Evolutionary conservation across 1,140 invertebrate species (phyloP).

Genomic region (Drosophila tani): DNA sequence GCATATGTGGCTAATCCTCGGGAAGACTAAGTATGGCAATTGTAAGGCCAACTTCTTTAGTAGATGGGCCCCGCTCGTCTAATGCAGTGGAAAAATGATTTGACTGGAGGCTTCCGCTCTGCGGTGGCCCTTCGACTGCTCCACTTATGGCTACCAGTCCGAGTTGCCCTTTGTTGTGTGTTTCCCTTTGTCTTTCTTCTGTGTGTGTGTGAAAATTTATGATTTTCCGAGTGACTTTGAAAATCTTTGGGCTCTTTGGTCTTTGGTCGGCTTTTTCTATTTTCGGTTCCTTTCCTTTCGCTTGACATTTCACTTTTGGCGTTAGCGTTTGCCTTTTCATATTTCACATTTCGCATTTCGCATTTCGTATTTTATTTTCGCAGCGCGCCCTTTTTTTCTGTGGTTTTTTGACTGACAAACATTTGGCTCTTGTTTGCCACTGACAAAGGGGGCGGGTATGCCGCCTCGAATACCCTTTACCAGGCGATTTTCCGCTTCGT

Average conservation of each 20-base stretch:
- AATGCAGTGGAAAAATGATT: slow-evolving; percentile 83
- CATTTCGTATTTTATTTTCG: slow-evolving; percentile 35
- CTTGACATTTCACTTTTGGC: slow-evolving; percentile 79
- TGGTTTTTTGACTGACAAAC: slow-evolving; percentile 63
- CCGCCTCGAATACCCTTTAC: slow-evolving; percentile 20
- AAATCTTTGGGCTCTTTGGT: slow-evolving; percentile 50
- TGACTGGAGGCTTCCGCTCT: slow-evolving; percentile 68
- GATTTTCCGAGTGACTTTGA: slow-evolving; percentile 79
- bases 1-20: slow-evolving; percentile 36
- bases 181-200: slow-evolving; percentile 6
- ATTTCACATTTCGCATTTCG: slow-evolving; percentile 45
- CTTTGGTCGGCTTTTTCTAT: slow-evolving; percentile 8
- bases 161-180: slow-evolving; percentile 7
- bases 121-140: slow-evolving; percentile 51
- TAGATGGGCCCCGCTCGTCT: slow-evolving; percentile 56
- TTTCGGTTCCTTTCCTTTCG: slow-evolving; percentile 58
- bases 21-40: slow-evolving; percentile 43
- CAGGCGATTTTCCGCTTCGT: slow-evolving; percentile 16
- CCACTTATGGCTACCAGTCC: slow-evolving; percentile 43
- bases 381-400: slow-evolving; percentile 11
- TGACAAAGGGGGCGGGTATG: slow-evolving; percentile 24
- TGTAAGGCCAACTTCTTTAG: slow-evolving; percentile 44
- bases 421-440: slow-evolving; percentile 34
- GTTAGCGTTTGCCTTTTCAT: slow-evolving; percentile 53
- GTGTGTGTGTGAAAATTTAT: slow-evolving; percentile 71